These are phyloP conservation scores for Erpetoichthys calabaricus DNA, from an alignment of 2,797 vertebrate genomes.

Conservation along the genomic window DNA sequence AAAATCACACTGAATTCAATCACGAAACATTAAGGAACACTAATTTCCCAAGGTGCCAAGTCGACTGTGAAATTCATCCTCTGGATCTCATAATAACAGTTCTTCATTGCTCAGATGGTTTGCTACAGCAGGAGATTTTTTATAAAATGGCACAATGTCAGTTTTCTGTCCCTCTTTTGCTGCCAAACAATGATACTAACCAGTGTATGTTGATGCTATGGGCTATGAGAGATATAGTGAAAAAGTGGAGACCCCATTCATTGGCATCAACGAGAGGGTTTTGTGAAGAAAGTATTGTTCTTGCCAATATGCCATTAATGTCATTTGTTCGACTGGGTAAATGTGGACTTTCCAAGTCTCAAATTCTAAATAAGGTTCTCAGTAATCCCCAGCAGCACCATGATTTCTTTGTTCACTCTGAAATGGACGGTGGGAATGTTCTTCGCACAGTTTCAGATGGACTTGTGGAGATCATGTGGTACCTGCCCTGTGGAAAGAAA, in stretches of 20 bases:
- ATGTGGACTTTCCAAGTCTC: conserved; percentile 37
- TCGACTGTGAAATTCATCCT: conserved; percentile 27
- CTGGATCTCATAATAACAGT: conserved; percentile 34
- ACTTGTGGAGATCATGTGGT: conserved; percentile 39
- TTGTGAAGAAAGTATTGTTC: conserved; percentile 37
- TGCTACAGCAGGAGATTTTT: conserved; percentile 38
- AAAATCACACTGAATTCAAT: neutral
- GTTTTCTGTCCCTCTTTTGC: conserved; percentile 44
- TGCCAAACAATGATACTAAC: conserved; percentile 35
- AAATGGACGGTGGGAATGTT: conserved; percentile 27
- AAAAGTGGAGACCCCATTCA: conserved; percentile 35
- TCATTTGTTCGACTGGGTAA: conserved; percentile 28
- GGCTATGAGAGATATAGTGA: conserved; percentile 40
- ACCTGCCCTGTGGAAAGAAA: conserved; percentile 25
- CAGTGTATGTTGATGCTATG: conserved; percentile 41
- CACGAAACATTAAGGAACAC: conserved; percentile 17
- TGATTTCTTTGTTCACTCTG: conserved; percentile 32
- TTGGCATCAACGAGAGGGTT: conserved; percentile 20
- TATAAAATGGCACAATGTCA: conserved; percentile 45
- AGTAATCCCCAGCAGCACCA: conserved; percentile 17
- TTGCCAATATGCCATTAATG: conserved; percentile 18
- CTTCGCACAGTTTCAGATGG: conserved; percentile 13
- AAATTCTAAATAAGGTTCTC: conserved; percentile 37
- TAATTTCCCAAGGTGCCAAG: too few species aligned
- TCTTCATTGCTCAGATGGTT: conserved; percentile 31